Percentiles rank a stretch among this genome's conserved stretches.
phyloP scores from a whole-genome alignment of 2,888 invertebrate species.

The Drosophila mulleri region DNA sequence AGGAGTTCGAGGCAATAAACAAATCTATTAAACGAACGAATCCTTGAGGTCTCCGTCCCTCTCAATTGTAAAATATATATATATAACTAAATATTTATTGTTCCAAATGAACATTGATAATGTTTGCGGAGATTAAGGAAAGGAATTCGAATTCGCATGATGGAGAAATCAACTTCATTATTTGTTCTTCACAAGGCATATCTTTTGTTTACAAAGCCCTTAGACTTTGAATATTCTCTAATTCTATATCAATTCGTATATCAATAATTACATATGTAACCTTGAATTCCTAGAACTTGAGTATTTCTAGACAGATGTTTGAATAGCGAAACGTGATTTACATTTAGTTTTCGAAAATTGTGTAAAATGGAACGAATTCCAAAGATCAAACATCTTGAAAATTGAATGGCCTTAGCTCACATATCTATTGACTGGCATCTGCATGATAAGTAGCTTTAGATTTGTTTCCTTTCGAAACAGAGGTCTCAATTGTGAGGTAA shows the following conservation, averaged over 20 bases:
- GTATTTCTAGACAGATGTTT: neutral
- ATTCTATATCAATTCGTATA: neutral
- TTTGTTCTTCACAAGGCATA: neutral
- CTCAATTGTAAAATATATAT: no score
- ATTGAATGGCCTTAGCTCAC: neutral
- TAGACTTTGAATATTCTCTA: neutral
- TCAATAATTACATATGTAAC: neutral
- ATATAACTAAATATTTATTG: neutral
- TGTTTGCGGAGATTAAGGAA: neutral
- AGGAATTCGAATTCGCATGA: neutral
- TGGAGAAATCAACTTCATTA: neutral
- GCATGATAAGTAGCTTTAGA: neutral
- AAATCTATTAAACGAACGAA: neutral
- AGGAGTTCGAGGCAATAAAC: neutral
- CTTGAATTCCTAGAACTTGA: neutral
- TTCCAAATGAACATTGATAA: neutral
- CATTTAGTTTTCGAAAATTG: neutral
- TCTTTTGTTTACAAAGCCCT: neutral
- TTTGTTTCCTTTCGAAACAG: neutral
- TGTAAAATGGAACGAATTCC: neutral
- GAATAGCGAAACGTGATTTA: neutral
- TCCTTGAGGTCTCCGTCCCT: constrained; percentile 1
- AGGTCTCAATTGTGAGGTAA: neutral
- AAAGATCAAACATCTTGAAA: neutral
- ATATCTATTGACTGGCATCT: neutral